Evolutionary conservation across 2,797 vertebrate genomes (phyloP), one percentile per base, ranked within the genome.

Genomic region (Pyrocephalus nanus): DNA sequence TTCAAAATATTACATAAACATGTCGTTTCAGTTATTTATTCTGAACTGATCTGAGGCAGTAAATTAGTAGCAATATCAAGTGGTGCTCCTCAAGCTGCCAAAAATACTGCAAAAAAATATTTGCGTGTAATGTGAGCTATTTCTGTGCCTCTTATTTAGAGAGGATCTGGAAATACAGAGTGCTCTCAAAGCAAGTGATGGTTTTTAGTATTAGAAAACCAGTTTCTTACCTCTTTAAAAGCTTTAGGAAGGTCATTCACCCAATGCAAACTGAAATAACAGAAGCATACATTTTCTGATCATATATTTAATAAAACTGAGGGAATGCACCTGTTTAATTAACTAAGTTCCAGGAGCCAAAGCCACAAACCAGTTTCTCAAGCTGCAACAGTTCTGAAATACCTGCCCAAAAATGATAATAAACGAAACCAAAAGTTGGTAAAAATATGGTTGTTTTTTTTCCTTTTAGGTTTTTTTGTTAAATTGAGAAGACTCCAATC

Each of bases 191-290:
- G 9, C 10, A 58, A 69, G 6, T 23, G 54, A 34, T 4, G 8
- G n/a, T 25, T 60, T 67, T 58, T 5, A 34, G 4, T 9, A 82
- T 54, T 38, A 90, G 48, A 58, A 40, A 1, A 47, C 22, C 21
- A 42, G 12, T 19, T 92, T 88, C 97, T 97, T 94, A 99, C 99
- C 99, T 99, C 98, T 97, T 76, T 97, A 92, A 99, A 98, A 17
- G 99, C 98, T 94, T 97, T 98, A 23, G 99, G 99, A 93, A 99
- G 98, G 95, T 99, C 99, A 86, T 99, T 99, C 71, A 99, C 98
- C 99, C 99, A 99, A 91, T 99, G 99, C 82, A 99, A 98, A 78
- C 99, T 99, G 96, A 91, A 98, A 97, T 25, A 96, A 94, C 12
- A 90, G 69, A 97, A 93, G 45, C 1, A 18, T 1, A 29, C 13